Percentiles rank a stretch among this genome's conserved stretches.
These are phyloP conservation scores for Pharmacophagus antenor DNA, from an alignment of 2,888 invertebrate species.

Conservation along the genomic window DNA sequence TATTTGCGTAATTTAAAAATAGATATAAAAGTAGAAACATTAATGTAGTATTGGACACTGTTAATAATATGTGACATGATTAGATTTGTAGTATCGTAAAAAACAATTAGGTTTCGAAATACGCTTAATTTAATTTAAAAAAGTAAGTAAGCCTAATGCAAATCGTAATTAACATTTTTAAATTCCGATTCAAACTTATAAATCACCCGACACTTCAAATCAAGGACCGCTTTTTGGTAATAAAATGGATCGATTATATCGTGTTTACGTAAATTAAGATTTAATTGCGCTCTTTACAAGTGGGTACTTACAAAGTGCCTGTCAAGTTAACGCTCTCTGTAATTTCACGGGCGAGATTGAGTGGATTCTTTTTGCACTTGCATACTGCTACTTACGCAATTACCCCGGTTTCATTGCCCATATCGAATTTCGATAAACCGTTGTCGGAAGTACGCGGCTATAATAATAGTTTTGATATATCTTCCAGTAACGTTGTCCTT, in stretches of 20 bases:
- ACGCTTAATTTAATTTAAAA: too few species aligned
- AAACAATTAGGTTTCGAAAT: not conserved
- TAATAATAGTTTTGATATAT: conserved; percentile 16
- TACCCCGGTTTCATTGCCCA: conserved; percentile 30
- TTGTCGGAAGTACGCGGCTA: conserved; percentile 22
- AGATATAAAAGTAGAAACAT: too few species aligned
- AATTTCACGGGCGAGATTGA: conserved; percentile 11
- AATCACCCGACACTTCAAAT: too few species aligned
- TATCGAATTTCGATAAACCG: conserved; percentile 23
- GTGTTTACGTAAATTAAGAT: conserved; percentile 6
- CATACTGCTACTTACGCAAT: conserved; percentile 23
- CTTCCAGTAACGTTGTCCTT: conserved; percentile 1
- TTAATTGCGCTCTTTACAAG: conserved; percentile 7
- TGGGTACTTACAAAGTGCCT: conserved; percentile 13
- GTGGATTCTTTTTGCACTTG: conserved; percentile 19
- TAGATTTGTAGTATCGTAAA: not conserved
- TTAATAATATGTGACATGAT: too few species aligned
- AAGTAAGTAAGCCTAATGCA: not conserved
- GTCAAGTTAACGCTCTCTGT: conserved; percentile 16
- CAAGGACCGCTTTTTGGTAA: not conserved
- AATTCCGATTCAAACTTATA: not conserved
- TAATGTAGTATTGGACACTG: too few species aligned
- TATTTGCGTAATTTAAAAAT: too few species aligned
- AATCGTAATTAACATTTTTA: not conserved
- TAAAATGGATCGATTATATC: conserved; percentile 1